These are phyloP conservation scores for Festucalex cinctus DNA, from an alignment of 2,113 vertebrate species.

Conservation along the genomic window DNA sequence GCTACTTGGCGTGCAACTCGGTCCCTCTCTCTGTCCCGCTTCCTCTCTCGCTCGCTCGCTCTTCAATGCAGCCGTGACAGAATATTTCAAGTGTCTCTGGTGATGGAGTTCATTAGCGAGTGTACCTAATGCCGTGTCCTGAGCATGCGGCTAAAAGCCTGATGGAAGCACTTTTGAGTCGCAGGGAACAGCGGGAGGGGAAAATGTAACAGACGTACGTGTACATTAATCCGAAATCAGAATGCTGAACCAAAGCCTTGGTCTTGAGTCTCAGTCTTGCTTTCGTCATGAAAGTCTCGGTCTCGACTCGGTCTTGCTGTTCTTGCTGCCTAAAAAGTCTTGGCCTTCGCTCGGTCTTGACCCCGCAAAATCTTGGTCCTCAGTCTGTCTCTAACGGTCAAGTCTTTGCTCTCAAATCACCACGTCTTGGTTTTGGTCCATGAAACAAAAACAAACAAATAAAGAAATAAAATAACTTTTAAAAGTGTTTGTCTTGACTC, in stretches of 20 bases:
- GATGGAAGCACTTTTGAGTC: neutral
- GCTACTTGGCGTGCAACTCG: neutral
- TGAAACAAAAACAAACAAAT: too few species aligned
- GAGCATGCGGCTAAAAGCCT: neutral
- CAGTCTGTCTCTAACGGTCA: too few species aligned
- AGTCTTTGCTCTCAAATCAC: neutral
- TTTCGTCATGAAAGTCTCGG: neutral
- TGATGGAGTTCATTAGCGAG: neutral
- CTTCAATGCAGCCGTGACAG: neutral
- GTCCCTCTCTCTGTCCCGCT: too few species aligned
- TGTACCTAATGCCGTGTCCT: neutral
- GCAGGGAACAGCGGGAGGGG: neutral
- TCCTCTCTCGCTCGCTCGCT: neutral
- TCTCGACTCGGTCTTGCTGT: too few species aligned
- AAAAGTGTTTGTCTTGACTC: too few species aligned
- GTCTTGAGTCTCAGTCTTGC: neutral
- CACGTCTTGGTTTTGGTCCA: neutral
- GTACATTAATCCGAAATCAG: neutral
- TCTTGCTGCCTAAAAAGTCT: neutral
- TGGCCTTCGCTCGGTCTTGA: neutral
- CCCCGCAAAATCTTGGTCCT: neutral
- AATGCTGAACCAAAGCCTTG: neutral
- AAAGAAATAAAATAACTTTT: too few species aligned
- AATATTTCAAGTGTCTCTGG: neutral
- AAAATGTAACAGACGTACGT: neutral